Conservation (phyloP, 2,888 invertebrate species). For the Globia sparganii region DNA sequence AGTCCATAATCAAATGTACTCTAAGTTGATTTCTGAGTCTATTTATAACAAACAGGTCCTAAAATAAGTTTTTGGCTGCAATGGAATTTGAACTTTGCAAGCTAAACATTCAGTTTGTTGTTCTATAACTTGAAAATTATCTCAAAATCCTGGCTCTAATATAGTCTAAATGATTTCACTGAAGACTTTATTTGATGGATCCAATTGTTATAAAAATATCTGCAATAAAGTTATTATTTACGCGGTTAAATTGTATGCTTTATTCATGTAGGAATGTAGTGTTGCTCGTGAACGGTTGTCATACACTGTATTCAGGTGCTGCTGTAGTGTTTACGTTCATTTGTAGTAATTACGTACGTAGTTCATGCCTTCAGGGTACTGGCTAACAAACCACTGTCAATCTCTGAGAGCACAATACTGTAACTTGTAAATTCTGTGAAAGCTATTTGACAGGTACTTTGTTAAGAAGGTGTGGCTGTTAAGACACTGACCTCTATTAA, state of each 20-base stretch:
- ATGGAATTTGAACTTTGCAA: no score
- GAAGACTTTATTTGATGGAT: no score
- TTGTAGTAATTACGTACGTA: conserved; percentile 29
- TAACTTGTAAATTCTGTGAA: conserved; percentile 1
- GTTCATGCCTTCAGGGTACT: conserved; percentile 25
- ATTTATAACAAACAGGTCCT: no score
- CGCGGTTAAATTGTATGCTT: not conserved
- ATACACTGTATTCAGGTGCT: not conserved
- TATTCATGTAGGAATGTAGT: not conserved
- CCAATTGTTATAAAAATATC: no score
- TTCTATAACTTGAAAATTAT: no score
- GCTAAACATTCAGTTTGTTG: no score
- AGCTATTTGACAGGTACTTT: not conserved
- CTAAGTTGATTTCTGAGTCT: no score
- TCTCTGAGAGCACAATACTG: conserved; percentile 18
- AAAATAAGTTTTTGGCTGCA: no score
- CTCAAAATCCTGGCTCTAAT: no score
- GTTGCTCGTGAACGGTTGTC: not conserved
- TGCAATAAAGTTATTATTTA: not conserved
- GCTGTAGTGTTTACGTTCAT: conserved; percentile 33
- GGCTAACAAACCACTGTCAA: conserved; percentile 38
- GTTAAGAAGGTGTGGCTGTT: not conserved
- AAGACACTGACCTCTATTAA: no score
- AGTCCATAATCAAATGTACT: no score
- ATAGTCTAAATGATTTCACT: no score